phyloP scores from a whole-genome alignment of 1,140 invertebrate genomes.

The Drosophila sechellia region DNA sequence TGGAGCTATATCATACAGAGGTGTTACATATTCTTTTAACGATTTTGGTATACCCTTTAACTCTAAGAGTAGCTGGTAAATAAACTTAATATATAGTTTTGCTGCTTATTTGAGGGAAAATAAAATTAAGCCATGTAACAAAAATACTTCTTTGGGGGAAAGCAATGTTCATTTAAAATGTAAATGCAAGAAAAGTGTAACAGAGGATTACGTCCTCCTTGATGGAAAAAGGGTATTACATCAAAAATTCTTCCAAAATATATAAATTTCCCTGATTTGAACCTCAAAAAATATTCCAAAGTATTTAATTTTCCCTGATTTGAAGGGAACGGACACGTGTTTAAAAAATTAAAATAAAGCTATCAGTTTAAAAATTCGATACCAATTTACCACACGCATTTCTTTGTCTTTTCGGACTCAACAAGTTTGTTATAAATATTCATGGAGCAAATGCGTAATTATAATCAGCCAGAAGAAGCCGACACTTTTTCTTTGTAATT shows the following conservation, averaged over 20 bases:
- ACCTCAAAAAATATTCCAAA: too few relatives aligned
- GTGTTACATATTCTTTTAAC: too few relatives aligned
- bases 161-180: constrained; percentile 57
- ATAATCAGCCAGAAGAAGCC: not conserved
- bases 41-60: too few relatives aligned
- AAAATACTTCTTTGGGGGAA: constrained; percentile 24
- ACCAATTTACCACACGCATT: not conserved
- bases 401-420: not conserved
- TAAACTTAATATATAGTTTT: constrained; percentile 28
- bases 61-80: not conserved
- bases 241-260: too few relatives aligned
- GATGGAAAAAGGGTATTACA: not conserved
- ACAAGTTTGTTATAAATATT: constrained; percentile 36
- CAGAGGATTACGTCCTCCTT: constrained; percentile 5
- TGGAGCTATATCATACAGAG: too few relatives aligned
- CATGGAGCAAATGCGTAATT: constrained; percentile 12
- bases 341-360: not conserved
- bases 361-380: not conserved
- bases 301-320: too few relatives aligned
- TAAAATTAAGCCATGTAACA: constrained; percentile 24
- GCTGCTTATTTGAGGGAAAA: constrained; percentile 9
- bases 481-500: constrained; percentile 12
- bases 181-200: constrained; percentile 26
- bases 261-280: too few relatives aligned
- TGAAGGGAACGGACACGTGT: too few relatives aligned